These are phyloP conservation scores for Muricea muricata DNA, from an alignment of 92 coral and sea anemone genomes.

Conservation along the genomic window DNA sequence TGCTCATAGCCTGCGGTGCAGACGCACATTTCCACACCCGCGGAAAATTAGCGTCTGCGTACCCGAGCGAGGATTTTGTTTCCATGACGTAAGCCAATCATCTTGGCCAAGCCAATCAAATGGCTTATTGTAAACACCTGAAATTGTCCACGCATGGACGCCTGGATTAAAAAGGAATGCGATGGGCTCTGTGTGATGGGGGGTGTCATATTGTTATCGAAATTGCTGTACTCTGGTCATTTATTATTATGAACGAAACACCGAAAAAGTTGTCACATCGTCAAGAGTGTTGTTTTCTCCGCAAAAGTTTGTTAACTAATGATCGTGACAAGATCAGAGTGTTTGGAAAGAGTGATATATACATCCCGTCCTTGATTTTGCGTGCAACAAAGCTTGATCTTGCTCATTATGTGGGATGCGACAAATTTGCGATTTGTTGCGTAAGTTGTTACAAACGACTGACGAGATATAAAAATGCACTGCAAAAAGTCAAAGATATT, in stretches of 20 bases:
- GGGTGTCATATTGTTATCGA: too few relatives aligned
- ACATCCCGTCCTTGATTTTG: background rate
- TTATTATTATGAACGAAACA: constrained; percentile 42
- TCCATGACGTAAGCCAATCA: too few relatives aligned
- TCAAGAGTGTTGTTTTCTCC: background rate
- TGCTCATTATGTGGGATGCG: constrained; percentile 10
- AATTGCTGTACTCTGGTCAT: too few relatives aligned
- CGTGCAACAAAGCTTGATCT: constrained; percentile 41
- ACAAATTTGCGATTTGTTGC: constrained; percentile 33
- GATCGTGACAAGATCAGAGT: constrained; percentile 13
- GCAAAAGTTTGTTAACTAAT: background rate
- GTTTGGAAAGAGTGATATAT: constrained; percentile 30
- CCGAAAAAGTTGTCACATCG: constrained; percentile 2
- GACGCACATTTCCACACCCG: too few relatives aligned
- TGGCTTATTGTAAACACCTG: too few relatives aligned
- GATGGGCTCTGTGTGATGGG: too few relatives aligned
- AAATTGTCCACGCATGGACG: too few relatives aligned
- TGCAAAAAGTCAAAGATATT: constrained; percentile 28
- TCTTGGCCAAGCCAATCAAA: too few relatives aligned
- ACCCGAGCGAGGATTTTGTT: too few relatives aligned
- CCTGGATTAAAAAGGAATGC: too few relatives aligned
- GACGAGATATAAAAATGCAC: constrained; percentile 14
- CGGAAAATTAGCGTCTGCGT: too few relatives aligned
- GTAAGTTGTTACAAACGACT: constrained; percentile 35
- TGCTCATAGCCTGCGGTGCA: too few relatives aligned